A percentile compares a stretch with the other conserved stretches of the same genome.
Conservation (phyloP, 2,797 vertebrate species). For the Molothrus ater region DNA sequence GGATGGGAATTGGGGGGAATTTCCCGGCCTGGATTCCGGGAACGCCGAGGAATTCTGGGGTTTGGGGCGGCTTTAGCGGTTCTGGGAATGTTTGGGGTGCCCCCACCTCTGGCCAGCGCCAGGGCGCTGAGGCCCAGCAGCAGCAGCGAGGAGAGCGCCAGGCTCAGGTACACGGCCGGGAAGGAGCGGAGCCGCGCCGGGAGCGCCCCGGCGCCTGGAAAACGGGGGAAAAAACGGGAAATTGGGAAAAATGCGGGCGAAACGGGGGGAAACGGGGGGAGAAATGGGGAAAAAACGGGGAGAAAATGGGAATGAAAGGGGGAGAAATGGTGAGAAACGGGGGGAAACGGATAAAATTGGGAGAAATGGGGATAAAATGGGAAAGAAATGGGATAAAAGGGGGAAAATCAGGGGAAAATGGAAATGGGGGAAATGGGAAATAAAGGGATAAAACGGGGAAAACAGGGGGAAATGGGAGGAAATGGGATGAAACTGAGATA, state of each 20-base stretch:
- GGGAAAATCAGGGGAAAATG: too few relatives aligned
- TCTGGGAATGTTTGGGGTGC: background rate
- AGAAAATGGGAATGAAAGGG: too few relatives aligned
- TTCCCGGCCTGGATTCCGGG: background rate
- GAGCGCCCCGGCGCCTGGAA: background rate
- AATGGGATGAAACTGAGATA: too few relatives aligned
- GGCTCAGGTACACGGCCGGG: background rate
- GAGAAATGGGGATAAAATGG: too few relatives aligned
- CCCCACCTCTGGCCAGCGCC: background rate
- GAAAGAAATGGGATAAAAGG: too few relatives aligned
- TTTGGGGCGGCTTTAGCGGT: background rate
- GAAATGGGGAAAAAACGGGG: too few relatives aligned
- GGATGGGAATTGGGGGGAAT: background rate
- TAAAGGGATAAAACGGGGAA: too few relatives aligned
- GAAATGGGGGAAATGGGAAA: too few relatives aligned
- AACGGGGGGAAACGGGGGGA: too few relatives aligned
- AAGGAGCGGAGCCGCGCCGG: background rate
- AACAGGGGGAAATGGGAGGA: too few relatives aligned
- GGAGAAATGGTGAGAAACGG: too few relatives aligned
- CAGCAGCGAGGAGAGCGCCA: background rate
- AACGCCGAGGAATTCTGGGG: background rate
- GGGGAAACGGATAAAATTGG: too few relatives aligned
- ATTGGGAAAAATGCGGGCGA: background rate
- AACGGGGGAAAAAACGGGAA: background rate
- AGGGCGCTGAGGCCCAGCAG: background rate